These are phyloP conservation scores for Telmatochromis brachygnathus DNA, from an alignment of 2,113 vertebrate species.

Conservation along the genomic window DNA sequence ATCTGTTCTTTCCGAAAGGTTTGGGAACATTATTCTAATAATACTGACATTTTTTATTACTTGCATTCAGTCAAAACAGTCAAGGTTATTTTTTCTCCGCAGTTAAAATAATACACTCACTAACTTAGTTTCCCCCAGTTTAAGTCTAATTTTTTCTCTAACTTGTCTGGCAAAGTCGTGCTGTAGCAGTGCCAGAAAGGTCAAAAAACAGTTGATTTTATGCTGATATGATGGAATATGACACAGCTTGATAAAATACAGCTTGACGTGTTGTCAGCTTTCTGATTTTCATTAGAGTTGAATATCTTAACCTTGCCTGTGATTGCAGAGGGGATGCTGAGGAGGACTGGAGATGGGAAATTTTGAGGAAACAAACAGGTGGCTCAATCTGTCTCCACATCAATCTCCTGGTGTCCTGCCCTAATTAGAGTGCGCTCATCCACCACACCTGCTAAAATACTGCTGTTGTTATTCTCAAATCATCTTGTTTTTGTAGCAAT, in stretches of 20 bases:
- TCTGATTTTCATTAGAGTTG: conserved; percentile 34
- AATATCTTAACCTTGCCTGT: conserved; percentile 44
- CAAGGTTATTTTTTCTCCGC: background rate
- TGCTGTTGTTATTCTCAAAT: conserved; percentile 13
- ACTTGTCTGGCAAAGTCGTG: background rate
- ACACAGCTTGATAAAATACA: conserved; percentile 18
- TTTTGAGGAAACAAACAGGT: conserved; percentile 30
- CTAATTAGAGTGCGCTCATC: conserved; percentile 29
- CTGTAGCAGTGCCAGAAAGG: background rate
- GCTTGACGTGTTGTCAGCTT: conserved; percentile 26
- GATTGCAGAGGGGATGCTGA: conserved; percentile 19
- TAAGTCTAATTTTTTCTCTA: background rate
- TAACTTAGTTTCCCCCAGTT: background rate
- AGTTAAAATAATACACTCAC: background rate
- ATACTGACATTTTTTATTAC: background rate
- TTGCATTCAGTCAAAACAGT: background rate
- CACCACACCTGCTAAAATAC: conserved; percentile 25
- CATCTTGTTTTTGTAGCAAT: conserved; percentile 20
- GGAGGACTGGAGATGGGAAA: background rate
- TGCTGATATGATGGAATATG: conserved; percentile 14
- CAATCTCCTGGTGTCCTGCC: conserved; percentile 26
- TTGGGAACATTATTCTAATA: background rate
- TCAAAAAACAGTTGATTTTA: conserved; percentile 12
- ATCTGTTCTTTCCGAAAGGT: background rate
- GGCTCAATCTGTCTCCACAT: conserved; percentile 13